A percentile compares a stretch with the other conserved stretches of the same genome.
These are phyloP conservation scores for Drosophila prolongata DNA, from an alignment of 2,888 invertebrate genomes.

Conservation along the genomic window DNA sequence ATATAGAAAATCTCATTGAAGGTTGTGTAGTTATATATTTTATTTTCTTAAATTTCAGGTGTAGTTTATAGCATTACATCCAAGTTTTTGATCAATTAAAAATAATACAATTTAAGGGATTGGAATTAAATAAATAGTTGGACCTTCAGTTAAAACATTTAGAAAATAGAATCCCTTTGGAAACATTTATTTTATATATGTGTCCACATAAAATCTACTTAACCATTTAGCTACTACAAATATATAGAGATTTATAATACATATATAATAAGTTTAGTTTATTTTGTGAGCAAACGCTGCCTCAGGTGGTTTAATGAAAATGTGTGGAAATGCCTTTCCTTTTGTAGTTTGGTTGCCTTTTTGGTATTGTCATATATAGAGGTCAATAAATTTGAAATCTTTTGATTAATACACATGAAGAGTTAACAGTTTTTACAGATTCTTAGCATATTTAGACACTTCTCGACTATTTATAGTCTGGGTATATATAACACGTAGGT, in stretches of 20 bases:
- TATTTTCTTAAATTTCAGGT: neutral
- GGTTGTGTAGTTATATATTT: too few species aligned
- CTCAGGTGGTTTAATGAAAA: constrained; percentile 42
- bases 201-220: constrained; percentile 44
- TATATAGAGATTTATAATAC: constrained; percentile 37
- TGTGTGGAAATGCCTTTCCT: constrained; percentile 11
- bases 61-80: neutral
- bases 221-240: constrained; percentile 42
- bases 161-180: constrained; percentile 19
- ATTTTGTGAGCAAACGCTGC: constrained; percentile 31
- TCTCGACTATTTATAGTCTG: constrained; percentile 36
- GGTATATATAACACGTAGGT: constrained; percentile 27
- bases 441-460: constrained; percentile 39
- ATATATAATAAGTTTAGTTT: constrained; percentile 21
- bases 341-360: constrained; percentile 18
- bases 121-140: neutral
- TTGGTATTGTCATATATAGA: constrained; percentile 73
- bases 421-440: constrained; percentile 43
- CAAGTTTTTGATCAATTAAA: neutral
- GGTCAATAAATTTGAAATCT: constrained; percentile 58
- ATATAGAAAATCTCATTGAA: too few species aligned
- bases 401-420: constrained; percentile 31
- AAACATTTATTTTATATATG: constrained; percentile 37
- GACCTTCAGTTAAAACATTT: constrained; percentile 7
- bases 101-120: neutral